Evolutionary conservation across 2,797 vertebrate species (phyloP), one percentile per base, ranked within the genome.

Genomic region (Malacoraja senta): DNA sequence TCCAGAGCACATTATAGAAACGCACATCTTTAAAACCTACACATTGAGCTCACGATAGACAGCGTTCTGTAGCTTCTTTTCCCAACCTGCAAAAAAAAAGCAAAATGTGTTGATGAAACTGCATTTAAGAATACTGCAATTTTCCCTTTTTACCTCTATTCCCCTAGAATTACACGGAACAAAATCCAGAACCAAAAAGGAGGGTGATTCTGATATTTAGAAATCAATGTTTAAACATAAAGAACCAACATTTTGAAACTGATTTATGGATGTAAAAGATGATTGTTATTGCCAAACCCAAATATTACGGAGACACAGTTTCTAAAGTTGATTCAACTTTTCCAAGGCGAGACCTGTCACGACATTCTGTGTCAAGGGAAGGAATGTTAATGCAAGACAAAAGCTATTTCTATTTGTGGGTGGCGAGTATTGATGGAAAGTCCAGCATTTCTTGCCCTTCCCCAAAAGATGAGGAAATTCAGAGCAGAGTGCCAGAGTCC

Each of bases 31-130:
- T 92, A 29, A 35, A 96, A 97, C 98, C 98, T 95, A 99, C 99
- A 98, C 95, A 1, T 96, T 99, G 93, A 99, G 96, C 93, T 99
- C 98, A 94, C 98, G 98, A 95, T 99, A 99, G 93, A 99, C 98
- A 84, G 98, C 98, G 97, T 99, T 99, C 96, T 99, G 98, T 93
- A 99, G 97, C 95, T 98, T 98, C 96, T 97, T 98, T 95, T 99
- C 98, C 98, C 98, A 99, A 93, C 98, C 99, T 99, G 96, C 95
- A 92, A 92, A 74, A 92, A 92, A 76, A 21, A 92, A 92, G 26
- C 21, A 92, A 76, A 76, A 17, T 8, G 13, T 38, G 6, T 29
- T 53, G 71, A 13, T 92, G 72, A 53, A 74, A 29, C 6, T 26
- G 44, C 32, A 32, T 35, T 21, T 35, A 68, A 3, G 53, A 83